Conservation (phyloP, 2,113 vertebrate genomes). For the Forbesichthys agassizii region DNA sequence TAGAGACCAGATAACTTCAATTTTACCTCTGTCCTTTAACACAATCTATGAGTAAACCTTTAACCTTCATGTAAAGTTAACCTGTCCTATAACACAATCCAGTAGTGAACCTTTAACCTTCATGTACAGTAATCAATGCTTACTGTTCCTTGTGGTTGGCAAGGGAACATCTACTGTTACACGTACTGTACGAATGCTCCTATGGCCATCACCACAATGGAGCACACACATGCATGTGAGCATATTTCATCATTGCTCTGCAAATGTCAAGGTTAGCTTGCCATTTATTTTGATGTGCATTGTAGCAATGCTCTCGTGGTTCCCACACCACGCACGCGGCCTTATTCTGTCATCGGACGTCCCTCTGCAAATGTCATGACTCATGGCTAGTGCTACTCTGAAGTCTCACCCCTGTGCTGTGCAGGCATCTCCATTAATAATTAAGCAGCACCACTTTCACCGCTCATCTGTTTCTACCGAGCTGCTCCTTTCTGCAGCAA, state of each 20-base stretch:
- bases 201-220: conserved; percentile 19
- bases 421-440: not conserved
- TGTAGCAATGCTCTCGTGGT: not conserved
- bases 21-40: too few relatives aligned
- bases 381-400: conserved; percentile 48
- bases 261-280: too few relatives aligned
- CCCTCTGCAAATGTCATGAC: conserved; percentile 59
- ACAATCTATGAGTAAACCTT: not conserved
- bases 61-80: not conserved
- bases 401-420: conserved; percentile 34
- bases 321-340: conserved; percentile 29
- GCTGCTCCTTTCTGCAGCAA: not conserved
- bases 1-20: too few relatives aligned
- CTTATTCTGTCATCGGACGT: not conserved
- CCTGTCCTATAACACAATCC: not conserved
- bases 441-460: conserved; percentile 11
- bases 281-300: not conserved
- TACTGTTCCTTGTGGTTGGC: not conserved
- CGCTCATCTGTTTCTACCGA: conserved; percentile 8
- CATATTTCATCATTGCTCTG: not conserved
- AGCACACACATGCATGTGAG: conserved; percentile 8
- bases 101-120: not conserved
- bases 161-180: not conserved
- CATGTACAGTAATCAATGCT: not conserved
- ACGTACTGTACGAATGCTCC: not conserved